These are phyloP conservation scores for Mycteria americana DNA, from an alignment of 2,797 vertebrate genomes.

Conservation along the genomic window DNA sequence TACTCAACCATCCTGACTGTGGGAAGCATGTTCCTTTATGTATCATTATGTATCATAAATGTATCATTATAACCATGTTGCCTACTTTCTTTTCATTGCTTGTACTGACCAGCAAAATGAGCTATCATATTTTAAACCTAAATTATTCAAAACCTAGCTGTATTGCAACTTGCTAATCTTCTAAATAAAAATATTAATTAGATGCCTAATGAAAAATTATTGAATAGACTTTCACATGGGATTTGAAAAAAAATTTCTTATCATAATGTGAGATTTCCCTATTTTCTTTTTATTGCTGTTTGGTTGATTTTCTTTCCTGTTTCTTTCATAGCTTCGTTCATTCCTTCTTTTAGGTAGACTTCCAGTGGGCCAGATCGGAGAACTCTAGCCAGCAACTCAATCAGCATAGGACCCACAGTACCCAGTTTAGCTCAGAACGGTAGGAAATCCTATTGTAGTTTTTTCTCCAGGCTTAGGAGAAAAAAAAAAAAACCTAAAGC, in stretches of 20 bases:
- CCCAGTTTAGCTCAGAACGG: neutral
- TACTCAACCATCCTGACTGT: neutral
- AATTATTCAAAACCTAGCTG: neutral
- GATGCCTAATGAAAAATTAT: neutral
- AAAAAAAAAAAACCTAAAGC: neutral
- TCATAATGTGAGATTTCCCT: neutral
- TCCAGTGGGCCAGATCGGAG: neutral
- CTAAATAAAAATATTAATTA: neutral
- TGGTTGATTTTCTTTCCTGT: neutral
- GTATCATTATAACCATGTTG: neutral
- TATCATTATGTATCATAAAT: neutral
- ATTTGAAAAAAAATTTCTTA: neutral
- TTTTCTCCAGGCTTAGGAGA: neutral
- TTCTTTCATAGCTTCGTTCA: neutral
- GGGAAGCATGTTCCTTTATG: neutral
- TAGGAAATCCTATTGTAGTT: neutral
- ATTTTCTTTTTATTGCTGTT: neutral
- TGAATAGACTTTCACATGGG: neutral
- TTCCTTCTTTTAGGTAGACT: neutral
- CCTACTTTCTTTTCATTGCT: neutral
- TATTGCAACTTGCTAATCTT: neutral
- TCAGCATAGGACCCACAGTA: neutral
- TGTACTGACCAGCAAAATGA: neutral
- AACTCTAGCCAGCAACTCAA: neutral
- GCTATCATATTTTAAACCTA: neutral